phyloP scores from a whole-genome alignment of 2,113 vertebrate species.

The Megaceryle maxima region DNA sequence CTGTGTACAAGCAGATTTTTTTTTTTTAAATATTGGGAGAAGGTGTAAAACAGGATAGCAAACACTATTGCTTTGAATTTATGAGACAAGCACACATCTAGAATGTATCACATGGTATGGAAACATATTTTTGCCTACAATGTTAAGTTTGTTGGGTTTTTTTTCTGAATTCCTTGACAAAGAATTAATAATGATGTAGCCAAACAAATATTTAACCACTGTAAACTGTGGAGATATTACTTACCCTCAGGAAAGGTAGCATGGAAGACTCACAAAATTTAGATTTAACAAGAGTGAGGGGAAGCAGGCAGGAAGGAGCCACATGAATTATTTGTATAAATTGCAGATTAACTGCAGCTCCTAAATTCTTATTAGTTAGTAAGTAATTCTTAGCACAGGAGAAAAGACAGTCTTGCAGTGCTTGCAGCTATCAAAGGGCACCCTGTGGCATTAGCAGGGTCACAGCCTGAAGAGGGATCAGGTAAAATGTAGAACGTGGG shows the following conservation, averaged over 20 bases:
- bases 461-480: neutral
- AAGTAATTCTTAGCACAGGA: neutral
- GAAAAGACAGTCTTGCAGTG: neutral
- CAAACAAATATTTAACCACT: neutral
- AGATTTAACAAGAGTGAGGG: neutral
- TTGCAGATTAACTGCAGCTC: neutral
- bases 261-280: neutral
- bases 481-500: neutral
- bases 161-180: neutral
- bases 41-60: rapidly evolving
- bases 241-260: neutral
- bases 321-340: rapidly evolving
- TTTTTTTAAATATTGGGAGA: rapidly evolving
- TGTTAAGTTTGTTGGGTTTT: neutral
- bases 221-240: neutral
- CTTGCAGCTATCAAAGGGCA: neutral
- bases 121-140: neutral
- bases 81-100: neutral
- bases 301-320: neutral
- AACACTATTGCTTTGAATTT: neutral
- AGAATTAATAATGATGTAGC: neutral
- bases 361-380: too few relatives aligned
- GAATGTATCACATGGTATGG: neutral
- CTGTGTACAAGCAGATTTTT: neutral
- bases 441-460: neutral